A percentile compares a stretch with the other conserved stretches of the same genome.
Evolutionary conservation across 2,888 invertebrate species (phyloP).

Genomic region (Zhengitettix transpicula): DNA sequence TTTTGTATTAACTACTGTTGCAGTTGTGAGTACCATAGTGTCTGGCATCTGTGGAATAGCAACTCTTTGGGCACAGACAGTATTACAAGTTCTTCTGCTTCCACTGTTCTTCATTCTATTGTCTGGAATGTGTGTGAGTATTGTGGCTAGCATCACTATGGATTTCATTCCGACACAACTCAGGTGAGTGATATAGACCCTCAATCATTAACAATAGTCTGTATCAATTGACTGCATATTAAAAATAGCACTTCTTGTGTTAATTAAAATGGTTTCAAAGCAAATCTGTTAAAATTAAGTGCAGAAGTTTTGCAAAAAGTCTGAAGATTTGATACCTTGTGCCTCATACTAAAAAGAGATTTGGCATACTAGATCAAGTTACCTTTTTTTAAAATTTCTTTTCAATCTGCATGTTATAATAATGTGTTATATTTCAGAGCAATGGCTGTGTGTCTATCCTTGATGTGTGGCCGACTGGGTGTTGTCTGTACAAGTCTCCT

Average conservation of each 20-base stretch:
- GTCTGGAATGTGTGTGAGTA: constrained; percentile 23
- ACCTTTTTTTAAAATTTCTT: too few relatives aligned
- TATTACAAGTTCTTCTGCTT: constrained; percentile 6
- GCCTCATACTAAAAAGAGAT: too few relatives aligned
- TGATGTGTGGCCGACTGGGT: constrained; percentile 4
- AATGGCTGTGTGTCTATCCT: constrained; percentile 20
- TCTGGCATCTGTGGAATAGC: constrained; percentile 8
- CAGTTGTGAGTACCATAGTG: constrained; percentile 6
- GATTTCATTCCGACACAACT: constrained; percentile 27
- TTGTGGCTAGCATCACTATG: constrained; percentile 25
- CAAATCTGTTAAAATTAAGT: too few relatives aligned
- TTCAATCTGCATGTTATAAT: too few relatives aligned
- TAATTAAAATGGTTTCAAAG: too few relatives aligned
- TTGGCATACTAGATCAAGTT: too few relatives aligned
- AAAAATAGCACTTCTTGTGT: too few relatives aligned
- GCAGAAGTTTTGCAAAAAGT: too few relatives aligned
- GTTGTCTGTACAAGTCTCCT: background rate
- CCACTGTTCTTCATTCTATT: constrained; percentile 23
- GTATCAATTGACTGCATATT: too few relatives aligned
- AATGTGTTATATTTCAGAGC: constrained; percentile 18
- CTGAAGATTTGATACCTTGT: too few relatives aligned
- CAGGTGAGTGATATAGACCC: constrained; percentile 16
- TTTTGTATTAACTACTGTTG: background rate
- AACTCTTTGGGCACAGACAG: constrained; percentile 7
- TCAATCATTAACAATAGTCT: background rate